Evolutionary conservation across 2,888 invertebrate species (phyloP).

Genomic region (Amiota mariae): DNA sequence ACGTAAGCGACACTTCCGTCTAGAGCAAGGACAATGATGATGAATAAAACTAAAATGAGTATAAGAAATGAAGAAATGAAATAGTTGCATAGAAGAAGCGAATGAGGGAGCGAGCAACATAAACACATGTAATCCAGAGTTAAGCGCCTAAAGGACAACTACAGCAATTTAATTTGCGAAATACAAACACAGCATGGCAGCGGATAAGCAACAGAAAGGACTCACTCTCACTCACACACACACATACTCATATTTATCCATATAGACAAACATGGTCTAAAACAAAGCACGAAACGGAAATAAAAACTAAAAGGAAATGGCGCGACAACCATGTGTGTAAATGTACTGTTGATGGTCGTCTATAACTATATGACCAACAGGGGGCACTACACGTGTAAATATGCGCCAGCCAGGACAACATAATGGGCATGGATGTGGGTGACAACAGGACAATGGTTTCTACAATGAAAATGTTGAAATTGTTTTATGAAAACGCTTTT

Average conservation of each 20-base stretch:
- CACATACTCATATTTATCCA: not conserved
- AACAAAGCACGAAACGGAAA: slow-evolving; percentile 44
- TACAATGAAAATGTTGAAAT: slow-evolving; percentile 13
- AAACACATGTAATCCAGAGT: slow-evolving; percentile 29
- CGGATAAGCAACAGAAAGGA: slow-evolving; percentile 29
- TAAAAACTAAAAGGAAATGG: slow-evolving; percentile 47
- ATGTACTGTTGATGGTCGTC: not conserved
- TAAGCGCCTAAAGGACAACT: slow-evolving; percentile 37
- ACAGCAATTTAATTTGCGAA: slow-evolving; percentile 48
- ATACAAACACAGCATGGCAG: slow-evolving; percentile 33
- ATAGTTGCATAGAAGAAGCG: not conserved
- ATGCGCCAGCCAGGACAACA: not conserved
- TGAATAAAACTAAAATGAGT: no score
- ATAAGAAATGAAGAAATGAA: no score
- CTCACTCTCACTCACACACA: not conserved
- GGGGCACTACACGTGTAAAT: not conserved
- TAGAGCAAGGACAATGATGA: no score
- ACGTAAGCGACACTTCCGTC: slow-evolving; percentile 6
- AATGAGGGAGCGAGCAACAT: not conserved
- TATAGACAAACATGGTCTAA: slow-evolving; percentile 11
- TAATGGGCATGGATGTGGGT: no score
- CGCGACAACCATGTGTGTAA: not conserved
- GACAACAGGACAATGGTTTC: not conserved
- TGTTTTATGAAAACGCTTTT: slow-evolving; percentile 13
- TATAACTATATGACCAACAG: not conserved